These are phyloP conservation scores for Strix aluco DNA, from an alignment of 2,113 vertebrate genomes.

Conservation along the genomic window DNA sequence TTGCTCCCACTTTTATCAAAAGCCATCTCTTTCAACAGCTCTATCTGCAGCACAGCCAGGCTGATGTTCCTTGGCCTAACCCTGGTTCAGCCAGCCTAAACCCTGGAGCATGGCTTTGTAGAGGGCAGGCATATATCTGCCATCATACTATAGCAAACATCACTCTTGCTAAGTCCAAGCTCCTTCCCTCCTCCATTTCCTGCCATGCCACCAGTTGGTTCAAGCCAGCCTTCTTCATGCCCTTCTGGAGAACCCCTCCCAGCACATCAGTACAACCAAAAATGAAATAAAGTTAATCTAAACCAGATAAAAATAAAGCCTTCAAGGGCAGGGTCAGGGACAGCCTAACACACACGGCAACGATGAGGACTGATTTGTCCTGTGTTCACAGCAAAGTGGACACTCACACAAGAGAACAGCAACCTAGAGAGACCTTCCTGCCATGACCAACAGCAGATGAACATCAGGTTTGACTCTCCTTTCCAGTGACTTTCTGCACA, in stretches of 20 bases:
- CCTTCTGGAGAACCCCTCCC: neutral
- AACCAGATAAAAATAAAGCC: neutral
- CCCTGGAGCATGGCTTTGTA: rapidly evolving
- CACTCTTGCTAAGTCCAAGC: neutral
- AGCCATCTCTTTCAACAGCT: neutral
- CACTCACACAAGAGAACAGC: neutral
- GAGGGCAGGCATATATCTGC: neutral
- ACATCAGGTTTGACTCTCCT: neutral
- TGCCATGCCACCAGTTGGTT: neutral
- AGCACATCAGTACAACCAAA: neutral
- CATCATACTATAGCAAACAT: rapidly evolving
- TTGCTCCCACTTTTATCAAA: neutral
- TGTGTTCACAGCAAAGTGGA: neutral
- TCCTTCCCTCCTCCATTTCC: neutral
- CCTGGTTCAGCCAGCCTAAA: neutral
- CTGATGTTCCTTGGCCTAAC: neutral
- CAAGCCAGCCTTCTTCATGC: neutral
- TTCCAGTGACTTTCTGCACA: neutral
- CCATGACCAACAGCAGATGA: neutral
- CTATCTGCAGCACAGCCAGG: neutral
- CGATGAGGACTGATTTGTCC: neutral
- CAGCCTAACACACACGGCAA: neutral
- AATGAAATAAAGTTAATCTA: neutral
- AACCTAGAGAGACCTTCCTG: neutral
- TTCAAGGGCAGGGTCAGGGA: neutral